Evolutionary conservation across 2,888 invertebrate genomes (phyloP), one percentile per base, ranked within the genome.

Genomic region (Drosophila pseudotalamancana): DNA sequence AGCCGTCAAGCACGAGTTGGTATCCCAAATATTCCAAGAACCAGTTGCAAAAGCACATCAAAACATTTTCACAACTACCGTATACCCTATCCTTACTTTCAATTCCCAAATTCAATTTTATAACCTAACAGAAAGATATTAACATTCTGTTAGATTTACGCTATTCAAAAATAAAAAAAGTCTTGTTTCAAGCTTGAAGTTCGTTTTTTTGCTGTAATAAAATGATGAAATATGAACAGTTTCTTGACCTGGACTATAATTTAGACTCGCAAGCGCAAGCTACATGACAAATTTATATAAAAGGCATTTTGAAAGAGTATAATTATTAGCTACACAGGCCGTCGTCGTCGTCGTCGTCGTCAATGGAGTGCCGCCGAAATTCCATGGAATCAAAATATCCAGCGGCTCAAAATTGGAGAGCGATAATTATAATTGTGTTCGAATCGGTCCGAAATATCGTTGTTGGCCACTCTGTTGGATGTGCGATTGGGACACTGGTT

Each of bases 301-400:
- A 14, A 43, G 8, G 6, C 11, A 12, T 12, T 8, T 6, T 6
- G 5, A 1, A 42, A 75, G 82, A 27, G 82, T 75, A 82, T 61
- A 53, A 35, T 63, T 67, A 82, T 63, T 57, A 49, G 61, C 57
- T 53, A 23, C 18, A 37, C 37, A 37, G 12, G 53, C 63, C 46
- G 64, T 60, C 73, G 73, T 56, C 66, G 64, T 56, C 54, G n/a
- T n/a, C n/a, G n/a, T n/a, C n/a, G n/a, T n/a, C n/a, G 75, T 77
- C 80, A 80, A 83, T 83, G 53, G 18, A 70, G 70, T 59, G 76
- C 80, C 86, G 78, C 64, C 66, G 53, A 76, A 83, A 83, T 83
- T 86, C 83, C 68, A 45, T 45, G 64, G 59, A 86, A 86, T 76
- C 67, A 66, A 75, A 76, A 68, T 48, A 57, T 72, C 68, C 63